Evolutionary conservation across 35 echinoderm and acorn worm genomes (phyloP), one percentile per base, ranked within the genome.

Genomic region (Diadema setosum): DNA sequence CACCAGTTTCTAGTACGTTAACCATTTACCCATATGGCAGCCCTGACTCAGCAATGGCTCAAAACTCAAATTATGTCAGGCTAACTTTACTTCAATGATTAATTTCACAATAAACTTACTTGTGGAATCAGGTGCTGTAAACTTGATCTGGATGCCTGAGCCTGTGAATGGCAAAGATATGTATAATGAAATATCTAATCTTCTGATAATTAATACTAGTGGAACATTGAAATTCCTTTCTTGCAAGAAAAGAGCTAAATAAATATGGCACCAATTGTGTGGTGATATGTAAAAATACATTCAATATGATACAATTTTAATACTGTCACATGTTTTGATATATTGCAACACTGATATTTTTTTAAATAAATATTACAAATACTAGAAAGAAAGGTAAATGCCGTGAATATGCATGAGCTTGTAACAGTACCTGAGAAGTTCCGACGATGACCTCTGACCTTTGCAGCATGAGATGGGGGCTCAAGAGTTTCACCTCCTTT

Each of bases 101-200:
- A 33, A 67, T 30, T 26, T n/a, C 31, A 30, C 1, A 9, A 34
- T 67, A 14, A n/a, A 44, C 91, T 93, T 87, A 93, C 91, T 78
- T 45, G 46, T 82, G 5, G 49, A 52, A 41, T 93, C 91, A 50
- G 85, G 17, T 52, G 89, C 17, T 30, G 80, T 83, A 42, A 88
- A 75, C 84, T 93, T 93, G 56, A 93, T 88, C 74, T 93, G 91
- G 41, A 83, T 88, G 29, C 76, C 86, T 69, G 85, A 88, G 26
- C 91, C 91, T 93, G n/a, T n/a, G 64, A 74, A 65, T 48, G 39
- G 35, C 30, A 87, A 75, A 17, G 18, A 84, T 59, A 59, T 33
- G 61, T 12, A 33, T 16, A 56, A 34, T n/a, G 50, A 84, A 32
- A 82, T 29, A 85, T n/a, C n/a, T n/a, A n/a, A n/a, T n/a, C n/a